Conservation (phyloP, 2,888 invertebrate species). For the Troglohyphantes excavatus region DNA sequence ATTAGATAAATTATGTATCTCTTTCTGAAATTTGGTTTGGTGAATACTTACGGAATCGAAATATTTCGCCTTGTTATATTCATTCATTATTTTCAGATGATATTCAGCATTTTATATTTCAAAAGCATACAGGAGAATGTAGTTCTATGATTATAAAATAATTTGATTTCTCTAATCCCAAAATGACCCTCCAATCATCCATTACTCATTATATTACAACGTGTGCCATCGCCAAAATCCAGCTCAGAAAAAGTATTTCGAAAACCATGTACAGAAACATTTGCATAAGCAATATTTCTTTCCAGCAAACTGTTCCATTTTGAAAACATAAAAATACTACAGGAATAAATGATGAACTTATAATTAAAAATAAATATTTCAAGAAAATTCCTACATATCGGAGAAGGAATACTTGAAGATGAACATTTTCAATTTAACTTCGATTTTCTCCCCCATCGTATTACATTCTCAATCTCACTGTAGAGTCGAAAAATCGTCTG, state of each 20-base stretch:
- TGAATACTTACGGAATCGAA: no score
- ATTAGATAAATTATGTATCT: no score
- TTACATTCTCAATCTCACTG: conserved; percentile 17
- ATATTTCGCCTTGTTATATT: no score
- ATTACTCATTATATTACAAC: no score
- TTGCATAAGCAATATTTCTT: conserved; percentile 60
- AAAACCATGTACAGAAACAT: conserved; percentile 15
- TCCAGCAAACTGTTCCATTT: conserved; percentile 1
- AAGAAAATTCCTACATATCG: neutral
- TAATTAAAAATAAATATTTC: conserved; percentile 76
- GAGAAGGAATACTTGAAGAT: conserved; percentile 36
- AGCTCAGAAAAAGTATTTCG: neutral
- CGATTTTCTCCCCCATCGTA: conserved; percentile 31
- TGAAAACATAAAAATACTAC: neutral
- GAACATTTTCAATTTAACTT: conserved; percentile 74
- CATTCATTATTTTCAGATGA: no score
- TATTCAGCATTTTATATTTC: no score
- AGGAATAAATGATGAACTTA: conserved; percentile 29
- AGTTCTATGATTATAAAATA: no score
- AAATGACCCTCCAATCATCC: no score
- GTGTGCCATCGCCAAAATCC: no score
- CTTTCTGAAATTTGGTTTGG: no score
- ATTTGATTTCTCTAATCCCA: no score
- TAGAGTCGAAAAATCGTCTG: conserved; percentile 20
- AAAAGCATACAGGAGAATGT: no score